Conservation (phyloP, 2,113 vertebrate species). For the Toxotes jaculatrix region DNA sequence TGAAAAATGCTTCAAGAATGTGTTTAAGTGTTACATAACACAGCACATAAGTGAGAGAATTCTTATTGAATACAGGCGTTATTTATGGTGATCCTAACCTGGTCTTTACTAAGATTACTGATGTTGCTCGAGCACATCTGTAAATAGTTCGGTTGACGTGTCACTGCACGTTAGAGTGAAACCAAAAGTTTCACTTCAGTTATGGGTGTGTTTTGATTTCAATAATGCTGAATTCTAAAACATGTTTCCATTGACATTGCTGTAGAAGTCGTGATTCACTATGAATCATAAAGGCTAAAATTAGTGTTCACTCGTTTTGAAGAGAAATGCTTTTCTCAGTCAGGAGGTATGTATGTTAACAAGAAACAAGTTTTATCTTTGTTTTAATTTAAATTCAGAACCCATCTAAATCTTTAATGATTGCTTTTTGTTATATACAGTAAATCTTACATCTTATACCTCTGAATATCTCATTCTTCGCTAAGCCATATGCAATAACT, state of each 20-base stretch:
- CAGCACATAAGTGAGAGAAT: background rate
- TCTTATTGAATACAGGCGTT: background rate
- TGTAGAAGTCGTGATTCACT: background rate
- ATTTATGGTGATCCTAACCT: background rate
- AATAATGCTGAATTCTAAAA: background rate
- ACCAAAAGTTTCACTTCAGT: background rate
- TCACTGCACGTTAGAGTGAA: background rate
- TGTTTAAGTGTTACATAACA: background rate
- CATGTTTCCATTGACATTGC: background rate
- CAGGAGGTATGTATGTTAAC: background rate
- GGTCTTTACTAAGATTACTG: background rate
- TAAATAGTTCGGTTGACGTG: background rate
- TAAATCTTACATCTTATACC: slow-evolving; percentile 41
- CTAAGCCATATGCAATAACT: slow-evolving; percentile 31
- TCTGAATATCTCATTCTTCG: slow-evolving; percentile 2
- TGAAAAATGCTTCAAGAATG: background rate
- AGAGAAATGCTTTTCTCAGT: background rate
- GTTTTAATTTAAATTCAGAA: background rate
- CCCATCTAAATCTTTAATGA: background rate
- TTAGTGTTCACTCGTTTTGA: background rate
- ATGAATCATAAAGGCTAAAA: background rate
- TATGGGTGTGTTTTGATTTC: background rate
- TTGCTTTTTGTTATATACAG: background rate
- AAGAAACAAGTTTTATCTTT: background rate
- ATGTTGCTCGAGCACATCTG: background rate